Percentiles rank a stretch among this genome's conserved stretches.
phyloP scores from a whole-genome alignment of 2,113 vertebrate genomes.

The Megaleporinus macrocephalus region DNA sequence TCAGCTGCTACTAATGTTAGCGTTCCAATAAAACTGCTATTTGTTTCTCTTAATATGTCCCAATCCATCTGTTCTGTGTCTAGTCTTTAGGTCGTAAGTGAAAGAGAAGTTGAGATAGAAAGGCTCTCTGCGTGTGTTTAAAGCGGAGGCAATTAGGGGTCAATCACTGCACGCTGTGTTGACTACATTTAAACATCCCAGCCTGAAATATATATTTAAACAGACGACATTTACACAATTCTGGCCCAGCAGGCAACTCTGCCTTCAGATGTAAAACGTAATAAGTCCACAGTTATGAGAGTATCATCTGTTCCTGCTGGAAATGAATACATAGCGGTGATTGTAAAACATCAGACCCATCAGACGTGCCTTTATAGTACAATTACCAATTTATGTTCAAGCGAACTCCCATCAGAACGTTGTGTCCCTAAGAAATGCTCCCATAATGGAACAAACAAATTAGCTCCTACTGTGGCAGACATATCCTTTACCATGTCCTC shows the following conservation, averaged over 20 bases:
- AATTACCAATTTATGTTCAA: background rate
- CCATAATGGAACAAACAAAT: background rate
- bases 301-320: background rate
- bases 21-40: too few species aligned
- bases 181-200: background rate
- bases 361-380: background rate
- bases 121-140: background rate
- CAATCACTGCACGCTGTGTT: background rate
- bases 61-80: too few species aligned
- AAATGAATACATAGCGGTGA: background rate
- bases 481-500: background rate
- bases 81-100: too few species aligned
- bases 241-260: background rate
- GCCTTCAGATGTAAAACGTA: background rate
- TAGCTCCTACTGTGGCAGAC: background rate
- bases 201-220: background rate
- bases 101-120: too few species aligned
- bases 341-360: background rate
- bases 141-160: background rate
- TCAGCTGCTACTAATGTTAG: too few species aligned
- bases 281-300: background rate
- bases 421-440: background rate
- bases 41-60: too few species aligned
- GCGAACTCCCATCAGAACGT: background rate
- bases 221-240: background rate